These are phyloP conservation scores for Halcyon malimbica DNA, from an alignment of 2,113 vertebrate genomes.

Conservation along the genomic window DNA sequence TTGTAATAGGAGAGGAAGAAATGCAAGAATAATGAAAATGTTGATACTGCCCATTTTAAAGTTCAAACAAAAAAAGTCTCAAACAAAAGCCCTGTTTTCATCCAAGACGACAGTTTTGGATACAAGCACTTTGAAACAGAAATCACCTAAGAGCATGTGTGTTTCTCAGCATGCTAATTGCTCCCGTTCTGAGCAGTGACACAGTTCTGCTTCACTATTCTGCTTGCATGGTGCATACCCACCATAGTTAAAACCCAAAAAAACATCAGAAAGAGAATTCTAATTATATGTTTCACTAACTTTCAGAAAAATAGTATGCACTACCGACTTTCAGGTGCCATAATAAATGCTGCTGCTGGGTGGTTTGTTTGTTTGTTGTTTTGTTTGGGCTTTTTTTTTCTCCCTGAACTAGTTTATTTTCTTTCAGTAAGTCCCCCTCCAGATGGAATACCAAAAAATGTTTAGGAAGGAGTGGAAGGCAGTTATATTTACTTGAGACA, in stretches of 20 bases:
- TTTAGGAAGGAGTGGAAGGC: not conserved
- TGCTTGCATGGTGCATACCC: not conserved
- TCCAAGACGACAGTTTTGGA: constrained; percentile 23
- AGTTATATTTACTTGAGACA: not conserved
- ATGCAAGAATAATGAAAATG: not conserved
- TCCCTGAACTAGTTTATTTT: not conserved
- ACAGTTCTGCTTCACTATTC: not conserved
- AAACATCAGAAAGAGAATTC: constrained; percentile 26
- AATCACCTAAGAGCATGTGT: constrained; percentile 34
- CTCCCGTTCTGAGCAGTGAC: not conserved
- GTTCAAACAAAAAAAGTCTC: not conserved
- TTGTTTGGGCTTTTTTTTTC: not conserved
- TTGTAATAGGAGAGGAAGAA: not conserved
- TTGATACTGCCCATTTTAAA: not conserved
- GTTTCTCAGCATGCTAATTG: constrained; percentile 51
- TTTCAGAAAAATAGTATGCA: constrained; percentile 22
- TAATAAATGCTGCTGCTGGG: not conserved
- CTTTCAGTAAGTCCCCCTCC: not conserved
- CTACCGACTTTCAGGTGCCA: not conserved
- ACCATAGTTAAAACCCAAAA: not conserved
- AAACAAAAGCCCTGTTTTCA: constrained; percentile 28
- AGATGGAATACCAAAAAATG: not conserved
- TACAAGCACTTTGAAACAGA: constrained; percentile 28
- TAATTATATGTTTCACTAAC: constrained; percentile 49
- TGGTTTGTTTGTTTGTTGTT: no score